Conservation (phyloP, 2,888 invertebrate species). For the Trichogramma evanescens region DNA sequence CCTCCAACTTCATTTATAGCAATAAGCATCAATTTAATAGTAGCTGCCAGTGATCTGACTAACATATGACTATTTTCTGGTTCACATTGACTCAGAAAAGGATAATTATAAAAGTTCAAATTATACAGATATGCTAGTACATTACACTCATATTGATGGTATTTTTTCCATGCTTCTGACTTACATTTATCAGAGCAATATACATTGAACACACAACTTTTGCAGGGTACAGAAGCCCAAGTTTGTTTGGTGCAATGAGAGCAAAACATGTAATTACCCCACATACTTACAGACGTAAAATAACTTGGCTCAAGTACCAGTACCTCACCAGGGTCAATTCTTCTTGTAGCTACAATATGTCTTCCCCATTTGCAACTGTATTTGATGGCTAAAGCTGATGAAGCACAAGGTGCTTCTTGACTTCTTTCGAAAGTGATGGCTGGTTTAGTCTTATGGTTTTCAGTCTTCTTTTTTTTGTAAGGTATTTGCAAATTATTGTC, state of each 20-base stretch:
- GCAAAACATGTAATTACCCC: not conserved
- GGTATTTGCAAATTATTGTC: too few relatives aligned
- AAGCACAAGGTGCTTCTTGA: constrained; percentile 55
- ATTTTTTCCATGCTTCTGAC: not conserved
- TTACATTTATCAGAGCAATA: not conserved
- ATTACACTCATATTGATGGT: not conserved
- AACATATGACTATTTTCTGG: too few relatives aligned
- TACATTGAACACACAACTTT: not conserved
- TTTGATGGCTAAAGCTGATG: constrained; percentile 56
- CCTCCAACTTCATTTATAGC: too few relatives aligned
- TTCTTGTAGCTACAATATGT: constrained; percentile 55
- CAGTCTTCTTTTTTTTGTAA: not conserved
- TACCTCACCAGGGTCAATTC: too few relatives aligned
- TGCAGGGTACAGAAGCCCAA: not conserved
- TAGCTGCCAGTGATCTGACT: too few relatives aligned
- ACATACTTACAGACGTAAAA: too few relatives aligned
- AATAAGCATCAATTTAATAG: too few relatives aligned
- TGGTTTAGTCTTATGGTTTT: not conserved
- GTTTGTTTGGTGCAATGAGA: not conserved
- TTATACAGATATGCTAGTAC: not conserved
- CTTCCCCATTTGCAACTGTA: constrained; percentile 58
- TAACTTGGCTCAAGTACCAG: too few relatives aligned
- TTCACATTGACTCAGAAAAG: too few relatives aligned
- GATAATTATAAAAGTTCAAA: not conserved
- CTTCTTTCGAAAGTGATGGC: constrained; percentile 32